Conservation (phyloP, 2,888 invertebrate genomes). For the Aphrophora alni region DNA sequence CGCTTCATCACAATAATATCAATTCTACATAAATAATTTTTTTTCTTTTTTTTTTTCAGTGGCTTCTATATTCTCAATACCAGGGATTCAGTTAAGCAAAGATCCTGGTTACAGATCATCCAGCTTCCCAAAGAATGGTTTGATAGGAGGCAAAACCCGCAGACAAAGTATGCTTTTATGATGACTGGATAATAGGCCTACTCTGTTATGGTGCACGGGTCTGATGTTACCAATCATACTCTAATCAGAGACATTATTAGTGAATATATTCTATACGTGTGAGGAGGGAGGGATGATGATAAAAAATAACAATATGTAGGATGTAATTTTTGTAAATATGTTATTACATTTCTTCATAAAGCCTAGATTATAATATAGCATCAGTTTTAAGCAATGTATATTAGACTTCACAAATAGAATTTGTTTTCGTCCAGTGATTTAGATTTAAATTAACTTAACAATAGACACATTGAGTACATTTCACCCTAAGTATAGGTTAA, state of each 20-base stretch:
- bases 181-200: conserved; percentile 29
- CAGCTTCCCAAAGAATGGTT: conserved; percentile 28
- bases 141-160: conserved; percentile 36
- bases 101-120: conserved; percentile 33
- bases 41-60: conserved; percentile 43
- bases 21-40: no score
- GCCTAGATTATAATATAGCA: neutral
- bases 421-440: no score
- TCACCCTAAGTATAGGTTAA: no score
- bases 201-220: neutral
- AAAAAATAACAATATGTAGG: neutral
- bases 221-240: neutral
- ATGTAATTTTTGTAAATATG: neutral
- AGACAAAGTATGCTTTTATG: conserved; percentile 45
- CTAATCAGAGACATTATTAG: neutral
- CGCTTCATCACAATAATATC: no score
- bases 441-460: no score
- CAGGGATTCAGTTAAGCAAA: conserved; percentile 44
- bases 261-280: neutral
- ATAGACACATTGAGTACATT: no score
- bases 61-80: conserved; percentile 47
- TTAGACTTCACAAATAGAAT: no score
- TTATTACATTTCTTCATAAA: neutral
- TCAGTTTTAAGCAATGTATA: no score
- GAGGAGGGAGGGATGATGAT: neutral